A percentile compares a stretch with the other conserved stretches of the same genome.
Conservation (phyloP, 1,140 invertebrate species). For the Rhagoletis pomonella region DNA sequence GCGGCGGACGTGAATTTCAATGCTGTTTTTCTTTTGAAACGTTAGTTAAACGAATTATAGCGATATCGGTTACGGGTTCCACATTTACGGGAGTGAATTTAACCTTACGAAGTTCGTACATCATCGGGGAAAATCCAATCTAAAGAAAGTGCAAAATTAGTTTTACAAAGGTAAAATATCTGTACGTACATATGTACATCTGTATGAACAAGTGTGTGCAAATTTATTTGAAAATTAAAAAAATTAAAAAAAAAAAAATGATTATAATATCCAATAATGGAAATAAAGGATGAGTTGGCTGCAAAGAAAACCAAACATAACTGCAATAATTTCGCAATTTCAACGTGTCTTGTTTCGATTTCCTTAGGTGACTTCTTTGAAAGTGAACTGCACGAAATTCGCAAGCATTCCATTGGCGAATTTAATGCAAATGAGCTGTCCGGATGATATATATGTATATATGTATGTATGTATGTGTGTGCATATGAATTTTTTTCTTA, state of each 20-base stretch:
- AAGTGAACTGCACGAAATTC: constrained; percentile 4
- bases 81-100: constrained; percentile 23
- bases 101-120: constrained; percentile 3
- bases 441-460: not conserved
- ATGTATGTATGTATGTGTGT: too few species aligned
- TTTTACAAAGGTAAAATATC: constrained; percentile 20
- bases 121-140: not conserved
- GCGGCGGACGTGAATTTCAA: not conserved
- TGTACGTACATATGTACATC: not conserved
- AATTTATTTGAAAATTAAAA: too few species aligned
- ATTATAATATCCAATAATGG: constrained; percentile 1
- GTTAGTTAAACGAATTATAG: not conserved
- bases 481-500: not conserved
- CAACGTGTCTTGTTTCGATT: not conserved
- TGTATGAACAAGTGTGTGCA: not conserved
- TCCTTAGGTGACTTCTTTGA: not conserved
- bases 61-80: not conserved
- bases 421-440: not conserved
- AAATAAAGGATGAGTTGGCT: constrained; percentile 25
- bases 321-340: not conserved
- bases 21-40: not conserved
- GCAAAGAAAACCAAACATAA: not conserved
- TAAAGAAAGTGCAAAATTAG: not conserved
- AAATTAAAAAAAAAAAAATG: not conserved
- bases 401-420: not conserved